Conservation (phyloP, 1,140 invertebrate genomes). For the Bombus soroeensis region DNA sequence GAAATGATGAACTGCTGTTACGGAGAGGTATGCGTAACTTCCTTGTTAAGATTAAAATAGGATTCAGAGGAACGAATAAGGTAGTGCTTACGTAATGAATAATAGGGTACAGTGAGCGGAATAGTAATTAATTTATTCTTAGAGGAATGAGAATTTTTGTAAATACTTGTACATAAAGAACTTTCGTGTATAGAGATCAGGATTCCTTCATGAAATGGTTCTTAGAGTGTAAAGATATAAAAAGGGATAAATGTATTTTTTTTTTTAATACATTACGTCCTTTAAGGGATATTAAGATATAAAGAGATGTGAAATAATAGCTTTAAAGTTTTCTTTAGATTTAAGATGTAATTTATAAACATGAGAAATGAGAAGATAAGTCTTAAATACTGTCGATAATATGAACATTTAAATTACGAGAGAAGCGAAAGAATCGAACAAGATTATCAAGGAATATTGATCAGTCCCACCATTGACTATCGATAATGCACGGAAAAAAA, state of each 20-base stretch:
- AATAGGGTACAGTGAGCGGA: background rate
- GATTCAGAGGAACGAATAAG: background rate
- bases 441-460: background rate
- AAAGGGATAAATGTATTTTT: background rate
- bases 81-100: background rate
- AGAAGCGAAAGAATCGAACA: background rate
- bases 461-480: constrained; percentile 6
- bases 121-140: background rate
- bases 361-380: background rate
- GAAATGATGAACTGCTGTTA: background rate
- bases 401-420: background rate
- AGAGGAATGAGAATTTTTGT: background rate
- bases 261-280: background rate
- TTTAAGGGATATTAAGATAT: background rate
- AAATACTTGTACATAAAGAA: background rate
- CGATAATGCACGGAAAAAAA: constrained; percentile 37
- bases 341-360: no score
- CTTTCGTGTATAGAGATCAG: background rate
- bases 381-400: background rate
- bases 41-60: background rate
- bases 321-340: no score
- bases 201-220: background rate
- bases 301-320: no score
- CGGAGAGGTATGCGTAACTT: background rate
- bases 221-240: background rate